A percentile compares a stretch with the other conserved stretches of the same genome.
Conservation (phyloP, 2,113 vertebrate species). For the Connochaetes taurinus region DNA sequence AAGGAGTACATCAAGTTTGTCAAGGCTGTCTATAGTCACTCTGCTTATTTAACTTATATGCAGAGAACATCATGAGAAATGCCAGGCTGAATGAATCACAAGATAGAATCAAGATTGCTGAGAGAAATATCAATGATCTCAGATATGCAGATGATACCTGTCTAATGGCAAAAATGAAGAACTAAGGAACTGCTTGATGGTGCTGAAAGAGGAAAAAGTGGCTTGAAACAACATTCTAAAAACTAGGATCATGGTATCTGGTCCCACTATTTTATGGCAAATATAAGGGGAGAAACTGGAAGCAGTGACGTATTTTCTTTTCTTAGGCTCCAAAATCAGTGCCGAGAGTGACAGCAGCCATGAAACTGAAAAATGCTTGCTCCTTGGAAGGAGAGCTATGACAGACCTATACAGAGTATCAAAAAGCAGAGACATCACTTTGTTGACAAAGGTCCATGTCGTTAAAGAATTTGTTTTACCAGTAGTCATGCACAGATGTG, state of each 20-base stretch:
- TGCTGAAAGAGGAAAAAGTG: not conserved
- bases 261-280: not conserved
- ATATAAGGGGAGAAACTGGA: not conserved
- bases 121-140: not conserved
- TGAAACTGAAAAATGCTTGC: not conserved
- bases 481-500: not conserved
- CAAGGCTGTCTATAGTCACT: not conserved
- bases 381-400: not conserved
- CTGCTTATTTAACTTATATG: not conserved
- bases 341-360: not conserved
- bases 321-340: not conserved
- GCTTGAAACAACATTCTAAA: not conserved
- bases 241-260: not conserved
- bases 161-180: not conserved
- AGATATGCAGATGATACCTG: not conserved
- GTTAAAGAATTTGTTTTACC: not conserved
- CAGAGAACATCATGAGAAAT: not conserved
- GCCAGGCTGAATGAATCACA: not conserved
- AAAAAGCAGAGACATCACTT: not conserved
- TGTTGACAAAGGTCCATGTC: not conserved
- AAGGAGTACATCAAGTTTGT: not conserved
- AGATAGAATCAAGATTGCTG: not conserved
- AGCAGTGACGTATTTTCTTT: not conserved
- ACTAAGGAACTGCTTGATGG: not conserved
- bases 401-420: not conserved